Base-by-base conservation (phyloP, 1,140 invertebrate genomes). In the Sesamia nonagrioides region DNA sequence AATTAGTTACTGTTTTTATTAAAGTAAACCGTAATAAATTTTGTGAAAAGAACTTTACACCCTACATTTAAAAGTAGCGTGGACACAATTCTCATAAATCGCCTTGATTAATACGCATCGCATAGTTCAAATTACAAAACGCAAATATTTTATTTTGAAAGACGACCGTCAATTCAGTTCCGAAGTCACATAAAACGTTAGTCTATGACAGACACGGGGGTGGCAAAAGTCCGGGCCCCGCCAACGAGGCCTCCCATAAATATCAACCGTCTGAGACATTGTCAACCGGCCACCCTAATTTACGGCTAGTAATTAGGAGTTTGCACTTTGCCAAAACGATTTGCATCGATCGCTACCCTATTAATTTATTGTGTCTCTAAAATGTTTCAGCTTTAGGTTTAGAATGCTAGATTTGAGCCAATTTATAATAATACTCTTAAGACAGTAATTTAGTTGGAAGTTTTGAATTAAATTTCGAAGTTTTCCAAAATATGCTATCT, bases 311-410 rank as follows among this genome's bases (percentile, higher is more conserved):
- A 93, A 94, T 94, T 94, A 94, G 91, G 90, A 94, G 91, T 94
- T 94, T 94, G 93, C 93, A 94, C 92, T 94, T 92, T 94, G 92
- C 93, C 91, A 92, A 94, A 94, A 86, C 92, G 91, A 94, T 94
- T 94, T 93, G 90, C 90, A 93, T 94, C 93, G 93, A 94, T 93
- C 91, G 80, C 56, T 66, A 68, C 69, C 50, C 42, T 56, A 75
- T 69, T 68, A 81, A 81, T 78, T 74, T 77, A 72, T 78, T 74
- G 35, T 69, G 69, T 40, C 42, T 40, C 35, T 42, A 60, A 42
- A 75, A 61, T 75, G 6, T 45, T 58, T 17, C 6, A 75, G n/a
- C 6, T 61, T 50, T 50, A 60, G 33, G 1, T 27, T 27, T 27
- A 27, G 27, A 27, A 27, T 27, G 3, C 50, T 54, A 35, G 7